phyloP scores from a whole-genome alignment of 1,140 invertebrate genomes.

The Apis dorsata region DNA sequence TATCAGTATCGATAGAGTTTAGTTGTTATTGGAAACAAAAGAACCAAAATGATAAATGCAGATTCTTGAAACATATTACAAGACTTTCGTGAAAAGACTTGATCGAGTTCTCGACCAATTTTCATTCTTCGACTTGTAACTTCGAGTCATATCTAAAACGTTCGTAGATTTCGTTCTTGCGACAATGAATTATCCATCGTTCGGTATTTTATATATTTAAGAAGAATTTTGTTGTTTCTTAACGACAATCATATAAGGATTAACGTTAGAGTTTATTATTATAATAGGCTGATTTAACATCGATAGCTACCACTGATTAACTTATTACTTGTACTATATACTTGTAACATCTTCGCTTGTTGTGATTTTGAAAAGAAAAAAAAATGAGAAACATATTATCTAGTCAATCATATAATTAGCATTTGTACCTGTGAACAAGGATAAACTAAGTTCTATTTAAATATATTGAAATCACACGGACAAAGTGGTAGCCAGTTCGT shows the following conservation, averaged over 20 bases:
- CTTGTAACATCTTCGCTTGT: not conserved
- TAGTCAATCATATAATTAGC: not conserved
- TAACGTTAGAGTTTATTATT: not conserved
- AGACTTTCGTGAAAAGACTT: constrained; percentile 12
- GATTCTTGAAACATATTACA: constrained; percentile 14
- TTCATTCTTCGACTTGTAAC: not conserved
- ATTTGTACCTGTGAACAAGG: not conserved
- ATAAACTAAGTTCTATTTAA: constrained; percentile 6
- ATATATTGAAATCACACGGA: not conserved
- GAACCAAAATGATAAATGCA: constrained; percentile 32
- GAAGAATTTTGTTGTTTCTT: constrained; percentile 2
- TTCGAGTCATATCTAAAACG: not conserved
- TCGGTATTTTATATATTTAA: not conserved
- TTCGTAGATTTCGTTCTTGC: not conserved
- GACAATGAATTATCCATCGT: not conserved
- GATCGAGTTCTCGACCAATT: constrained; percentile 21
- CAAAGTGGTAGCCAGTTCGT: constrained; percentile 2
- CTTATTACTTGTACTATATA: too few relatives aligned
- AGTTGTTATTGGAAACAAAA: not conserved
- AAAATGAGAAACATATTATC: not conserved
- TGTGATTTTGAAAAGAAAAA: not conserved
- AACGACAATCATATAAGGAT: constrained; percentile 27
- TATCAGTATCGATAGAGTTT: not conserved
- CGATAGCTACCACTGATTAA: not conserved
- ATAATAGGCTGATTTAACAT: not conserved